Conservation (phyloP, 2,797 vertebrate genomes). For the Tragopan temminckii region DNA sequence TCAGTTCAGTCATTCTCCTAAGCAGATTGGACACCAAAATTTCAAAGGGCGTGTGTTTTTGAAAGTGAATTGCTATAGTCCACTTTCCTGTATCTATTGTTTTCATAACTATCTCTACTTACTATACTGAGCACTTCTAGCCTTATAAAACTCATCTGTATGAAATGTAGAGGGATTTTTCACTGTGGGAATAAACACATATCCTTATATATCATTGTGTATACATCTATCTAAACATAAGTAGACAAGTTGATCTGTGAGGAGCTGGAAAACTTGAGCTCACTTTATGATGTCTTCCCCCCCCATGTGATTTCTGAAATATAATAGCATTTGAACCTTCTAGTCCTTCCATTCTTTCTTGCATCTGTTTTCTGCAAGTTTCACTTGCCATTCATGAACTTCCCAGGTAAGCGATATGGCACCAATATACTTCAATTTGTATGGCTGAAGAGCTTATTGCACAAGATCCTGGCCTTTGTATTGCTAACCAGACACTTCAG, state of each 20-base stretch:
- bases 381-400: neutral
- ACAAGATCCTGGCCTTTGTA: neutral
- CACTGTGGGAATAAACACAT: neutral
- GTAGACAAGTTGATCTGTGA: neutral
- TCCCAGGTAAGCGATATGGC: neutral
- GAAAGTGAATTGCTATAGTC: neutral
- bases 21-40: neutral
- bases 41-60: neutral
- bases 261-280: neutral
- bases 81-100: neutral
- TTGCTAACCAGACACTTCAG: neutral
- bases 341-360: neutral
- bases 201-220: neutral
- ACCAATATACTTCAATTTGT: rapidly evolving
- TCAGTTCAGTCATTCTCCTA: neutral
- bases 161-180: neutral
- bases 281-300: neutral
- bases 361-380: neutral
- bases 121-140: neutral
- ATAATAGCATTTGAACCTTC: neutral
- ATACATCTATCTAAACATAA: neutral
- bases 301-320: neutral
- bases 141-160: neutral
- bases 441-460: neutral
- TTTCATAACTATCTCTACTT: neutral